Conservation (phyloP, 2,797 vertebrate genomes). For the Pitangus sulphuratus region DNA sequence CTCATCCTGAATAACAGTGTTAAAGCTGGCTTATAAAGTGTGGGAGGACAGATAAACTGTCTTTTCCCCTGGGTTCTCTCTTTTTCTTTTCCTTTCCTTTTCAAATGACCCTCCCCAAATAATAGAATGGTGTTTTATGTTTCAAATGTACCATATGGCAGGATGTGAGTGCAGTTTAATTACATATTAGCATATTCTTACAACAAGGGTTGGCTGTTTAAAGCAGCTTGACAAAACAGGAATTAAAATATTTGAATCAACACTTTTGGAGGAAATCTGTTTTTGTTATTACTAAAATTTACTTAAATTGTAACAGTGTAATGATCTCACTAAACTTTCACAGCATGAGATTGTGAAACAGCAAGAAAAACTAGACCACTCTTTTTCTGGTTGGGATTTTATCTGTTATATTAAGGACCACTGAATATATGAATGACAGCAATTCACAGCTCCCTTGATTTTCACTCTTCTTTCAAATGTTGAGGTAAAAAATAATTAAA, state of each 20-base stretch:
- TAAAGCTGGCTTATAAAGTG: constrained; percentile 70
- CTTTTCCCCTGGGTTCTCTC: constrained; percentile 74
- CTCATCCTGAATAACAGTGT: constrained; percentile 48
- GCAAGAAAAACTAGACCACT: neutral
- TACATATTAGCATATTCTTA: constrained; percentile 83
- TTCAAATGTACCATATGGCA: constrained; percentile 82
- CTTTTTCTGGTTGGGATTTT: neutral
- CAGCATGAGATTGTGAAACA: neutral
- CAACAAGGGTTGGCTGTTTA: constrained; percentile 67
- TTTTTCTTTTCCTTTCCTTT: constrained; percentile 58
- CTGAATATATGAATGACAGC: neutral
- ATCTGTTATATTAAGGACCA: neutral
- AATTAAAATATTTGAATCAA: constrained; percentile 74
- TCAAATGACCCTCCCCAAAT: constrained; percentile 67
- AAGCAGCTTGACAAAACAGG: constrained; percentile 76
- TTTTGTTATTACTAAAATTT: neutral
- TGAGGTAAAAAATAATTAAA: constrained; percentile 11
- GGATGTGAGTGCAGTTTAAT: constrained; percentile 77
- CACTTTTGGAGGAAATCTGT: constrained; percentile 52
- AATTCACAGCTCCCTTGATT: neutral
- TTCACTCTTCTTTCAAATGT: neutral
- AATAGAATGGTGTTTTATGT: constrained; percentile 76
- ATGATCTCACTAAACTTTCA: neutral
- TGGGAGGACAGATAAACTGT: constrained; percentile 68
- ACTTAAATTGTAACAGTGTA: neutral